Conservation (phyloP, 2,797 vertebrate species). For the Acrocephalus scirpaceus region DNA sequence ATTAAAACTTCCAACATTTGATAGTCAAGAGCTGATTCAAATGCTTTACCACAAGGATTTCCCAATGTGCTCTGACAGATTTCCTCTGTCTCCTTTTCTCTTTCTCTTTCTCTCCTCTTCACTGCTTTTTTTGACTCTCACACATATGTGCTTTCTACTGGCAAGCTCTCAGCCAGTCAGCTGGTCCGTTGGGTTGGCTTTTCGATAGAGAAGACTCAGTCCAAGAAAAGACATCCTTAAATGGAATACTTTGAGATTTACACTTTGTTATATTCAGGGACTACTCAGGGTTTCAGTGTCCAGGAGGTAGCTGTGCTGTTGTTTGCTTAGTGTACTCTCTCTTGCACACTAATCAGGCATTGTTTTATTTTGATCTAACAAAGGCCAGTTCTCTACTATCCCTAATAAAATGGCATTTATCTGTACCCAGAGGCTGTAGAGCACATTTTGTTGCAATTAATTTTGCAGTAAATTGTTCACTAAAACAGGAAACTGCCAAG, state of each 20-base stretch:
- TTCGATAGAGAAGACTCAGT: background rate
- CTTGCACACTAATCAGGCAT: background rate
- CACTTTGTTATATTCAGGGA: background rate
- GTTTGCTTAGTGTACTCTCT: background rate
- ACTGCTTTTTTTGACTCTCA: background rate
- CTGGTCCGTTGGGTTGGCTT: background rate
- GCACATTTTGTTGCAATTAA: background rate
- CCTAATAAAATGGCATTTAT: constrained; percentile 5
- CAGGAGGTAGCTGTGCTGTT: background rate
- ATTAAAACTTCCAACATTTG: background rate
- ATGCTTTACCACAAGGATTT: background rate
- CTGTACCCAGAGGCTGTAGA: background rate
- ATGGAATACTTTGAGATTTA: background rate
- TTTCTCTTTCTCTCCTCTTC: background rate
- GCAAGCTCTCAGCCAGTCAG: constrained; percentile 1
- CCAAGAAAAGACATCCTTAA: background rate
- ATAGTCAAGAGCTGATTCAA: background rate
- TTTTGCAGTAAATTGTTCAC: background rate
- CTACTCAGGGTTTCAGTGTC: background rate
- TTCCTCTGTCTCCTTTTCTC: background rate
- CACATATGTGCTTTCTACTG: background rate
- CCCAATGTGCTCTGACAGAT: constrained; percentile 1
- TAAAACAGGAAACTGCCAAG: background rate
- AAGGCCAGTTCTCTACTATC: background rate
- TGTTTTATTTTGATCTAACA: background rate